Percentiles rank a stretch among this genome's conserved stretches.
Conservation (phyloP, 2,113 vertebrate species). For the Antennarius striatus region DNA sequence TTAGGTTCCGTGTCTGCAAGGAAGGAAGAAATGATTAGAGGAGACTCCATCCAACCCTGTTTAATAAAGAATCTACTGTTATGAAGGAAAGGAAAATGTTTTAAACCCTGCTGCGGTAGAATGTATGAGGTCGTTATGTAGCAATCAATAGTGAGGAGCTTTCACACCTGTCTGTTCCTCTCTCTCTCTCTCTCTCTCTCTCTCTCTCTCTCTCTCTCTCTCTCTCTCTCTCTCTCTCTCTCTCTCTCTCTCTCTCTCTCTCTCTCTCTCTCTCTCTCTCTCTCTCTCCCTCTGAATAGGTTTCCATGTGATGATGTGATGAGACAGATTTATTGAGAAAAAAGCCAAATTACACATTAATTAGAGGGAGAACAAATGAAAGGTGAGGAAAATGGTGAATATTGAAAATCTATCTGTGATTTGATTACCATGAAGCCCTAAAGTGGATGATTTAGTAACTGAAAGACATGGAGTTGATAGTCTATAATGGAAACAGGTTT, state of each 20-base stretch:
- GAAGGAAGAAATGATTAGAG: too few relatives aligned
- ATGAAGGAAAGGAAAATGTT: not conserved
- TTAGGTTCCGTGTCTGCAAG: too few relatives aligned
- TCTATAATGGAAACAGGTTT: too few relatives aligned
- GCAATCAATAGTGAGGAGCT: not conserved
- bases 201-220: slow-evolving; percentile 1
- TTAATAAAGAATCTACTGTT: not conserved
- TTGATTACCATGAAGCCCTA: too few relatives aligned
- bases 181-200: not conserved
- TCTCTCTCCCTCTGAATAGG: not conserved
- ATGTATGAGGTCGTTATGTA: not conserved
- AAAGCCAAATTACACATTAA: slow-evolving; percentile 36
- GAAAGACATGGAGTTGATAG: too few relatives aligned
- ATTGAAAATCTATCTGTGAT: not conserved
- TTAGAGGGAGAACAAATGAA: slow-evolving; percentile 24
- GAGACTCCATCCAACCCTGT: too few relatives aligned
- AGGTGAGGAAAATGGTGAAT: slow-evolving; percentile 14
- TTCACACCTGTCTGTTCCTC: not conserved
- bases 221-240: slow-evolving; percentile 8
- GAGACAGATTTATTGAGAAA: slow-evolving; percentile 21
- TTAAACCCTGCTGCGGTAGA: not conserved
- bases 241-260: slow-evolving; percentile 1
- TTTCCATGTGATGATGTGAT: slow-evolving; percentile 26
- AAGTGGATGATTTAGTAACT: too few relatives aligned
- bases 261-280: slow-evolving; percentile 2